Evolutionary conservation across 2,113 vertebrate species (phyloP).

Genomic region (Heliornis fulica): DNA sequence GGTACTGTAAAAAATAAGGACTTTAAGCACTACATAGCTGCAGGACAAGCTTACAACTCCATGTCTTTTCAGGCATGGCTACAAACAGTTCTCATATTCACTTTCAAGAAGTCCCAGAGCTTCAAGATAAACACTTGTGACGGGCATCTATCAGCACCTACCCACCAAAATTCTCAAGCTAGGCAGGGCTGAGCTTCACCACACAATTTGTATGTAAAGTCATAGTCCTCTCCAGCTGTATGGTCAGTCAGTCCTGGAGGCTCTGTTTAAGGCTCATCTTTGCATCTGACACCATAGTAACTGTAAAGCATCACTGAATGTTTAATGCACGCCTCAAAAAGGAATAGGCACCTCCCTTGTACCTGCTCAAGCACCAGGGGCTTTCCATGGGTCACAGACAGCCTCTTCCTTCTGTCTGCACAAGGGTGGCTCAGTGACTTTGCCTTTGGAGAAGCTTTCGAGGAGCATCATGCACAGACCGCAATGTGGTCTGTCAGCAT

Average conservation of each 20-base stretch:
- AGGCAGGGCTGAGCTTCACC: not conserved
- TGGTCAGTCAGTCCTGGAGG: not conserved
- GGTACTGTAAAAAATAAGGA: not conserved
- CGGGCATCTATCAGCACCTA: not conserved
- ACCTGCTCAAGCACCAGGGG: not conserved
- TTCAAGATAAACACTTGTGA: not conserved
- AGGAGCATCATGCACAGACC: rapidly evolving
- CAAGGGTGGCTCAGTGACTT: rapidly evolving
- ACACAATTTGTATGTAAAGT: not conserved
- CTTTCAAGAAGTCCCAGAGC: not conserved
- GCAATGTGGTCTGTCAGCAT: not conserved
- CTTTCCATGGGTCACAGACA: rapidly evolving
- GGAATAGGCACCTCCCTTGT: not conserved
- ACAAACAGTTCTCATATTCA: not conserved
- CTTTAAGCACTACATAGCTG: not conserved
- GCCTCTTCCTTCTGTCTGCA: not conserved
- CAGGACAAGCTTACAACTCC: not conserved
- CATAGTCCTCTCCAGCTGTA: not conserved
- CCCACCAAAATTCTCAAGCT: not conserved
- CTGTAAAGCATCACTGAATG: not conserved
- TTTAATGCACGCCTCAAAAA: not conserved
- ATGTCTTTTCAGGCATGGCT: not conserved
- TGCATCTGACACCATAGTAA: not conserved
- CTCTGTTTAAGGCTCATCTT: not conserved
- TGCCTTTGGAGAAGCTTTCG: not conserved